Base-by-base conservation (phyloP, 2,113 vertebrate species). In the Rhagologus leucostigma region DNA sequence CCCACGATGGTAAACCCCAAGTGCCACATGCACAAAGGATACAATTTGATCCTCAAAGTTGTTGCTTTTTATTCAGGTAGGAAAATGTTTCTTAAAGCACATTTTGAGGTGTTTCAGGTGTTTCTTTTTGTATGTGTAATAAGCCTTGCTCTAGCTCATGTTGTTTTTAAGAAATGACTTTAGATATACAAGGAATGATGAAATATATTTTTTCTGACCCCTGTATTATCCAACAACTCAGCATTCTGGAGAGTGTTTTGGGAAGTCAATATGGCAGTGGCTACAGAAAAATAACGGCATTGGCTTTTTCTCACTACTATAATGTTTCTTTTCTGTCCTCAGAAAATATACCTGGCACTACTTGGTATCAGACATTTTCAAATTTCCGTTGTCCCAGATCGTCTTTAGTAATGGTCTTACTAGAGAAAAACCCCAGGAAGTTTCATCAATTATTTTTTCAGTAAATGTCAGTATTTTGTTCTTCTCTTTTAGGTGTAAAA, bases 1-100 rank as follows among this genome's bases (percentile, higher is more conserved):
- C 10, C 12, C 13, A 10, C 0, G 0, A 15, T 20, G 50, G 32
- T 55, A 89, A 84, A 63, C 24, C 7, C n/a, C 6, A 41, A 70
- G 42, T 80, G 18, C 19, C 47, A 59, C 17, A 12, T 11, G 13
- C 11, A 56, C 2, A 16, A 57, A 37, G 14, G 10, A 21, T 57
- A 21, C 63, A 44, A 47, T 39, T 80, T 57, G 22, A 30, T 44
- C 44, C 30, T 93, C 10, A 22, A 44, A 77, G 11, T 56, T 79
- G 37, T 71, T 82, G 7, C 1, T 63, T 69, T 88, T 84, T 71
- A n/a, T 76, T 69, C 55, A 46, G 11, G 16, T 39, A 17, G 20
- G 13, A 60, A 81, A 30, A 39, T 37, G 6, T 9, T 92, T 60
- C 10, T 62, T 49, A 35, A 37, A 82, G 11, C 13, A 26, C 1